These are phyloP conservation scores for Periplaneta americana DNA, from an alignment of 1,140 invertebrate species.

Conservation along the genomic window DNA sequence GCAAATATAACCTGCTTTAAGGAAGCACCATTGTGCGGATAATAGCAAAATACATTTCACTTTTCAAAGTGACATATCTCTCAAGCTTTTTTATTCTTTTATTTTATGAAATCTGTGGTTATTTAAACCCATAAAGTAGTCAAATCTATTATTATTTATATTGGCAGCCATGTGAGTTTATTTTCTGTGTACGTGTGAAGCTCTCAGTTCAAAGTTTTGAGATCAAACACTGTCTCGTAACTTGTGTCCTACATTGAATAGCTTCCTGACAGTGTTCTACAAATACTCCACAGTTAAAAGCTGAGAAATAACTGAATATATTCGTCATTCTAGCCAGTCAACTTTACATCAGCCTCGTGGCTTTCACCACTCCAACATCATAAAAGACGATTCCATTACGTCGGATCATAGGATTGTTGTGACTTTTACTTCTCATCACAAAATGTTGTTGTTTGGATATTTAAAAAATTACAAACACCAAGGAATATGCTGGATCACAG, in stretches of 20 bases:
- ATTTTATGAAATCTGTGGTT: background rate
- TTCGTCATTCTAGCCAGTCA: background rate
- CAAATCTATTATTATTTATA: background rate
- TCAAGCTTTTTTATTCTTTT: too few species aligned
- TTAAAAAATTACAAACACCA: conserved; percentile 1
- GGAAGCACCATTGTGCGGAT: background rate
- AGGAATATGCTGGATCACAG: background rate
- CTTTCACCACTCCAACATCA: background rate
- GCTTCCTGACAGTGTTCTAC: too few species aligned
- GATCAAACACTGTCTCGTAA: background rate
- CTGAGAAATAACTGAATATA: background rate
- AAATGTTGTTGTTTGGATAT: background rate
- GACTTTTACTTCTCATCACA: background rate
- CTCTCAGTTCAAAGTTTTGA: too few species aligned
- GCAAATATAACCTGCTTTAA: background rate
- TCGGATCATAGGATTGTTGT: background rate
- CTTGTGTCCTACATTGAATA: background rate
- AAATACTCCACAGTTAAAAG: background rate
- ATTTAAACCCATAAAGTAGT: background rate
- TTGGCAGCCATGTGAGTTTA: background rate
- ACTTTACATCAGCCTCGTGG: background rate
- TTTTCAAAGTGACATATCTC: background rate
- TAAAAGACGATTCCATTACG: background rate
- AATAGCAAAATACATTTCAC: background rate
- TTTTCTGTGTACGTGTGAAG: background rate